Base-by-base conservation (phyloP, 2,797 vertebrate species). In the Hydrophis major region DNA sequence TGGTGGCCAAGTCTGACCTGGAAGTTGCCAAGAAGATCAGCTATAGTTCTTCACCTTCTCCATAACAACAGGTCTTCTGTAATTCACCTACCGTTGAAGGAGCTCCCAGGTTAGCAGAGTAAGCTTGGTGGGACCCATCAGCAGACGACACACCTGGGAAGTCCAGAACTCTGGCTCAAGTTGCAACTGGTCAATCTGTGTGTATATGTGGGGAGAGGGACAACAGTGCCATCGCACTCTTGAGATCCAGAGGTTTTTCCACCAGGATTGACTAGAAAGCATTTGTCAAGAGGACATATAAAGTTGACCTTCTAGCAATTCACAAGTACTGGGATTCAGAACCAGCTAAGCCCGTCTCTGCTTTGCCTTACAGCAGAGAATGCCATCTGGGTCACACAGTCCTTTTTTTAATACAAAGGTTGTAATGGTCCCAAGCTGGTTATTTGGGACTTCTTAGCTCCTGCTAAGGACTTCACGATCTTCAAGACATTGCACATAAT, bases 21-120 rank as follows among this genome's bases (percentile, higher is more conserved):
- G 99, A 99, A 50, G 98, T 99, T 18, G 98, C 99, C 0, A 98
- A 99, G 97, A 99, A 99, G 97, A 98, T 99, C 97, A 98, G 98
- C 90, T 98, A 98, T 96, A 96, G 96, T 89, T 98, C 98, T 0
- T 98, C 98, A 57, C 98, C 98, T 92, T 98, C 98, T 93, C 99
- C 98, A 94, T 99, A 97, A 97, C 94, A 97, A 96, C 56, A 50
- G 42, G 0, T 63, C 47, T 94, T 66, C 93, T 86, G 37, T 89
- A 28, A 61, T 32, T 18, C 89, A 90, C n/a, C 20, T 6, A 8
- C 4, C 4, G 57, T 56, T 37, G 87, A 92, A 53, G 89, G 87
- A 91, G 88, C 87, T n/a, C 42, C 50, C 42, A 89, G 86, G 94
- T 87, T 89, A 86, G 50, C 20, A 42, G 47, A 0, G 0, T 8